Evolutionary conservation across 2,888 invertebrate species (phyloP).

Genomic region (Tinea pellionella): DNA sequence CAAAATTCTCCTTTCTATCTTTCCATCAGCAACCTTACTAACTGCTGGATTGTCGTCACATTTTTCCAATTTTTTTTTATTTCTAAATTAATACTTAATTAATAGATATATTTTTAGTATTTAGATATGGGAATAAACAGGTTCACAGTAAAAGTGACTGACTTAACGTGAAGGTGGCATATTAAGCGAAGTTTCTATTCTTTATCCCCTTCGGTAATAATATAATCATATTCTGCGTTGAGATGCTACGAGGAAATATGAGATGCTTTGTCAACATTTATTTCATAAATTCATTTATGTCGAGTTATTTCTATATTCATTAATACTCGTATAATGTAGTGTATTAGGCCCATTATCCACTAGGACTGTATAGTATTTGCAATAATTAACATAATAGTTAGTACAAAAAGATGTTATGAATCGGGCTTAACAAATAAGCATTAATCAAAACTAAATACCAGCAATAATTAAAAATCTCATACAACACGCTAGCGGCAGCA

Average conservation of each 20-base stretch:
- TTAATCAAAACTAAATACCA: slow-evolving; percentile 48
- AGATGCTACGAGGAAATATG: slow-evolving; percentile 62
- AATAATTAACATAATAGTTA: no score
- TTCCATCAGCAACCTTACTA: no score
- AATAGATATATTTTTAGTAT: no score
- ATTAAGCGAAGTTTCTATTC: slow-evolving; percentile 44
- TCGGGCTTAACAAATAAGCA: slow-evolving; percentile 20
- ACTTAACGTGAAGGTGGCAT: slow-evolving; percentile 35
- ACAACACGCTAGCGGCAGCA: slow-evolving; percentile 43
- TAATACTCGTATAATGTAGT: background rate
- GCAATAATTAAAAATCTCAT: slow-evolving; percentile 61
- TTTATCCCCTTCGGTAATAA: slow-evolving; percentile 55
- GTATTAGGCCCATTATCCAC: no score
- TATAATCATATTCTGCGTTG: slow-evolving; percentile 38
- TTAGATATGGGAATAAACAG: background rate
- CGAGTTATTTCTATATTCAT: slow-evolving; percentile 26
- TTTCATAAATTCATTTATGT: slow-evolving; percentile 50
- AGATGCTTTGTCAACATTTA: slow-evolving; percentile 51
- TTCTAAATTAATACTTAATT: no score
- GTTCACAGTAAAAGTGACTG: slow-evolving; percentile 21
- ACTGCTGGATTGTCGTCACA: no score
- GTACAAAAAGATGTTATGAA: background rate
- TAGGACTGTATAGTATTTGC: no score
- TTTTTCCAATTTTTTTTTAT: no score
- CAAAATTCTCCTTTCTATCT: no score